Base-by-base conservation (phyloP, 2,113 vertebrate species). In the Scopus umbretta region DNA sequence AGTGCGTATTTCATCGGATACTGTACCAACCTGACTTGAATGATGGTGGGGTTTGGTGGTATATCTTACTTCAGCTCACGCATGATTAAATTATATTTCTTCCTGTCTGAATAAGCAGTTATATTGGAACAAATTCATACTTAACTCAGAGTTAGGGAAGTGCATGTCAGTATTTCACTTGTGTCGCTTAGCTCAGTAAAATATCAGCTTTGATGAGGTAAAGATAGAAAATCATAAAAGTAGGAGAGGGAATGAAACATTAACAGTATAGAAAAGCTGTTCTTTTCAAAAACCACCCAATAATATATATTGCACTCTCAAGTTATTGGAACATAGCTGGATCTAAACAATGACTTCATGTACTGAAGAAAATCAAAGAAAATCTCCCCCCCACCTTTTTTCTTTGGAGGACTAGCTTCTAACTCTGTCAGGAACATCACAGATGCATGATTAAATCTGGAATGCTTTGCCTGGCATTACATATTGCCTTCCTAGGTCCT, bases 11-110 rank as follows among this genome's bases (percentile, higher is more conserved):
- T 98, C 82, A 94, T 59, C 72, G 65, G 65, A 38, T 16, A 59
- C 49, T 40, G 53, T 34, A 61, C 62, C 92, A 92, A 80, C 90
- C 95, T 67, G 56, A 55, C 71, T 86, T 97, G 96, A 98, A 86
- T 96, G 83, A 96, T 96, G 79, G 75, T 18, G 30, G 71, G 42
- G 78, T 59, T 95, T 95, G 86, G 92, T 90, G 38, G 47, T 78
- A 29, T 94, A 95, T 96, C 89, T 79, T 90, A 58, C 88, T 97
- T 95, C 92, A 96, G 72, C 96, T 97, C 93, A 63, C 52, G 80
- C 78, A 79, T 95, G 95, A 98, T 97, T 97, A 96, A 97, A 95
- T 96, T 95, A 92, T 96, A 95, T 98, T 97, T 97, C 96, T 97
- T 97, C 86, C 94, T 97, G 90, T 95, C 95, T 96, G 94, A 96